A percentile compares a stretch with the other conserved stretches of the same genome.
These are phyloP conservation scores for Bhutanitis thaidina DNA, from an alignment of 2,888 invertebrate species.

Conservation along the genomic window DNA sequence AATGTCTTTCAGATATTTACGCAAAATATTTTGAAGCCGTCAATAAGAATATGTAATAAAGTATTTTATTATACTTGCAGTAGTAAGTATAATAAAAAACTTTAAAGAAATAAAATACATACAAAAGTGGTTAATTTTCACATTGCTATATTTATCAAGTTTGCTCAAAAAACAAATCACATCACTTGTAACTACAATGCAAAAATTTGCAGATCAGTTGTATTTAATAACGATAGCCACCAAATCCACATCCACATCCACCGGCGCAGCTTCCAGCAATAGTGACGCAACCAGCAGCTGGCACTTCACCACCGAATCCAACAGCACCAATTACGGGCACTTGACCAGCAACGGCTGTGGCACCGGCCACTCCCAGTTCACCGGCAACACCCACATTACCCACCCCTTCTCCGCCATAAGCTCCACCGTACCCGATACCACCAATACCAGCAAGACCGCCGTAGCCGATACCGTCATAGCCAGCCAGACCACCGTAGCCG, in stretches of 20 bases:
- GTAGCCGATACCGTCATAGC: constrained; percentile 25
- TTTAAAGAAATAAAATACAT: too few relatives aligned
- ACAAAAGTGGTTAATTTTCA: background rate
- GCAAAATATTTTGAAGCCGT: too few relatives aligned
- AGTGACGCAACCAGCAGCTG: constrained; percentile 42
- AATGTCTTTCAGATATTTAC: too few relatives aligned
- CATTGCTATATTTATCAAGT: background rate
- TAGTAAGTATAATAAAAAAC: too few relatives aligned
- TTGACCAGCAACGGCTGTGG: constrained; percentile 37
- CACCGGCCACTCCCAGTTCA: constrained; percentile 23
- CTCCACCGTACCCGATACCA: constrained; percentile 21
- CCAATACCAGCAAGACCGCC: constrained; percentile 16
- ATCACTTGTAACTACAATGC: too few relatives aligned
- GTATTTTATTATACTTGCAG: too few relatives aligned
- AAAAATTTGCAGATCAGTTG: too few relatives aligned
- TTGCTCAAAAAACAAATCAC: background rate
- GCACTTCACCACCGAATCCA: constrained; percentile 39
- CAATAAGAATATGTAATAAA: too few relatives aligned
- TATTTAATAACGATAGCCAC: constrained; percentile 9
- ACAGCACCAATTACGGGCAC: constrained; percentile 46
- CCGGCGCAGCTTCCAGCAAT: constrained; percentile 45
- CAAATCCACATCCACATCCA: constrained; percentile 27
- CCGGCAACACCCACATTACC: constrained; percentile 23
- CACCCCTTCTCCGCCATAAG: constrained; percentile 23
- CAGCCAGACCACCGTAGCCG: constrained; percentile 19